A percentile compares a stretch with the other conserved stretches of the same genome.
These are phyloP conservation scores for Zonotrichia albicollis DNA, from an alignment of 2,797 vertebrate species.

Conservation along the genomic window DNA sequence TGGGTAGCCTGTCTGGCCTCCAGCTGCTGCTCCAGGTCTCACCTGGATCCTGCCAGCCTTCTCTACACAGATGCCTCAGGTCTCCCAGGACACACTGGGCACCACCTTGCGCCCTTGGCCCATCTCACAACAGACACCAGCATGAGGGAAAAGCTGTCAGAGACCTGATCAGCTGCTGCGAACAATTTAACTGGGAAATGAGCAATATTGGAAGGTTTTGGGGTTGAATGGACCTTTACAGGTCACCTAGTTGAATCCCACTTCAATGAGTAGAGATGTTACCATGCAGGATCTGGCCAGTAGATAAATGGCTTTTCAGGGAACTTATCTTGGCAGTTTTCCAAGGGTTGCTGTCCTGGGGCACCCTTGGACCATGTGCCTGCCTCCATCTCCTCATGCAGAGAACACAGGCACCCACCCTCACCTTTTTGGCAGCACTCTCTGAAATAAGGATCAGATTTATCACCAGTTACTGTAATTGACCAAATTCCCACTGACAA, in stretches of 20 bases:
- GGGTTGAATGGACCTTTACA: background rate
- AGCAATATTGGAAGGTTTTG: background rate
- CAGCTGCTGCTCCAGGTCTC: background rate
- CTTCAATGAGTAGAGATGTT: background rate
- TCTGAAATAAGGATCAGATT: background rate
- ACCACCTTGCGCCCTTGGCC: background rate
- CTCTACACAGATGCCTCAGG: background rate
- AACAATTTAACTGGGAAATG: background rate
- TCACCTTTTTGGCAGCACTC: background rate
- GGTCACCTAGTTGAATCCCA: background rate
- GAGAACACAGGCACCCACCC: fast-evolving
- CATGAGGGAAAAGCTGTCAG: background rate
- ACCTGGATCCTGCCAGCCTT: background rate
- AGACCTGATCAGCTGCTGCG: background rate
- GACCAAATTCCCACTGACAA: background rate
- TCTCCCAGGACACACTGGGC: background rate
- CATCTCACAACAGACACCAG: background rate
- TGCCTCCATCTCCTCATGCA: background rate
- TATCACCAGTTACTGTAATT: background rate
- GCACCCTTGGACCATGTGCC: background rate
- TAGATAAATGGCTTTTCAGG: background rate
- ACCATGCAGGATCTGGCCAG: background rate
- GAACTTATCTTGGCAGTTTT: background rate
- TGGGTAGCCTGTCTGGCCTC: background rate
- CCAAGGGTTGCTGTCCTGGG: background rate